A percentile compares a stretch with the other conserved stretches of the same genome.
Conservation (phyloP, 2,797 vertebrate species). For the Smutsia temminckii region DNA sequence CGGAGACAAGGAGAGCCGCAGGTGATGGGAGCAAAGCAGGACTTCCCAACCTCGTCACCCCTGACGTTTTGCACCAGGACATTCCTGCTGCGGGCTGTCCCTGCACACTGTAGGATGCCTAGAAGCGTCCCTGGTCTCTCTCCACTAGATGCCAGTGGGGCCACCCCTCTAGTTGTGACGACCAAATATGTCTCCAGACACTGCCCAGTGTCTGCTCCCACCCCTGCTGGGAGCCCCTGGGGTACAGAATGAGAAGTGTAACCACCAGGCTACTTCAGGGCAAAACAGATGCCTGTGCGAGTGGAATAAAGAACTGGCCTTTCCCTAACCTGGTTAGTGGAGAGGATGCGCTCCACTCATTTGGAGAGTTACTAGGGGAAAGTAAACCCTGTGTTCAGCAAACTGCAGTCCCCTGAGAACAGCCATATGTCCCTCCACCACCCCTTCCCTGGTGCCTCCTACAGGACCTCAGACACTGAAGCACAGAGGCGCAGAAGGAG, state of each 20-base stretch:
- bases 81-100: neutral
- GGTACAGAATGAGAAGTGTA: neutral
- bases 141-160: neutral
- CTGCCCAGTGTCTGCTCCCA: neutral
- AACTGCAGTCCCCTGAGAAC: rapidly evolving
- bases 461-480: rapidly evolving
- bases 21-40: neutral
- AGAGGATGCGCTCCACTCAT: neutral
- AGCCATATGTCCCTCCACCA: rapidly evolving
- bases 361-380: neutral
- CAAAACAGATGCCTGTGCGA: neutral
- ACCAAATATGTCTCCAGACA: neutral
- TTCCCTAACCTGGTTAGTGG: neutral
- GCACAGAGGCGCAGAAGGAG: neutral
- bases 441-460: neutral
- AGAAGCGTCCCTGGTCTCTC: neutral
- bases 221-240: neutral
- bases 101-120: neutral
- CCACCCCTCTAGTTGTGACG: neutral
- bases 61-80: too few relatives aligned
- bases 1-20: rapidly evolving
- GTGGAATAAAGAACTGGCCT: neutral
- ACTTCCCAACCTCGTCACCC: neutral
- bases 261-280: neutral
- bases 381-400: neutral